Base-by-base conservation (phyloP, 2,797 vertebrate species). In the Monodelphis domestica region DNA sequence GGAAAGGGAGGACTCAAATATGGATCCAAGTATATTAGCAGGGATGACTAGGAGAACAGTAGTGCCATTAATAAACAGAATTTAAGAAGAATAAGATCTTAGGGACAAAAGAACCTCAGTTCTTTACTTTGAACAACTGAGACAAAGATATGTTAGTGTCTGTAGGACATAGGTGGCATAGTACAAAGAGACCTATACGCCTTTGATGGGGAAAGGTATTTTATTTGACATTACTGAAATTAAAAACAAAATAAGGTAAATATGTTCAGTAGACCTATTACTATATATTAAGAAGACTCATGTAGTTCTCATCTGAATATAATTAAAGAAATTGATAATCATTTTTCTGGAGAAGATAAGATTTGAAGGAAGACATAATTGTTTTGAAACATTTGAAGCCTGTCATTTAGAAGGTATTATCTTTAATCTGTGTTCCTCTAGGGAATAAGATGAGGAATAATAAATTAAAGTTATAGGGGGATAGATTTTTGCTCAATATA, bases 241-340 rank as follows among this genome's bases (percentile, higher is more conserved):
- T 91, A 90, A 89, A 54, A 87, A 89, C 93, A 63, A 1, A 89
- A 33, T 6, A 87, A 92, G 53, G 53, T 54, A 59, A 50, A 55
- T 78, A 55, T 89, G 24, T 21, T 2, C n/a, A n/a, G 0, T 54
- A 56, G 29, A 93, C 51, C 0, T 45, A 30, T 52, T 50, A 54
- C 53, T 54, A 63, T n/a, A 33, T 63, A 33, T 63, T 12, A 63
- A 63, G 30, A 12, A 30, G 12, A 63, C 30, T 63, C 57, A n/a
- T 33, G 30, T 63, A 33, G 57, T n/a, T 33, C 57, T 63, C 12
- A 1, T n/a, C 63, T 63, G 30, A 33, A n/a, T 11, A 33, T 14
- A n/a, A 57, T 29, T 28, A 29, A 57, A 57, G 29, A 11, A 12
- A 57, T 26, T 57, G 1, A 26, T 30, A 57, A n/a, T n/a, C 4